Evolutionary conservation across 1,140 invertebrate genomes (phyloP).

Genomic region (Cherax quadricarinatus): DNA sequence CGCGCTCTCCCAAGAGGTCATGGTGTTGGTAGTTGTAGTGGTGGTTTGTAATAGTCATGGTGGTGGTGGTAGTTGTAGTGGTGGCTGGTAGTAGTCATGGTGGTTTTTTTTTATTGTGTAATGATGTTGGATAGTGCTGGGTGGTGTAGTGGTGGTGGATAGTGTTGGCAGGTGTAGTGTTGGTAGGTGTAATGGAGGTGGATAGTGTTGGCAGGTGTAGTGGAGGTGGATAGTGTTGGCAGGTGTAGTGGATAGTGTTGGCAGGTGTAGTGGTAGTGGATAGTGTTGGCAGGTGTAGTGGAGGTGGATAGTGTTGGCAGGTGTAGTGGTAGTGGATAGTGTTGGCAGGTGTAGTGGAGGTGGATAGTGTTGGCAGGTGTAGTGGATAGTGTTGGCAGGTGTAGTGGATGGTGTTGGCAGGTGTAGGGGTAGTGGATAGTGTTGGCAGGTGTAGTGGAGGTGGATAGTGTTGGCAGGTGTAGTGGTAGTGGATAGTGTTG

Average conservation of each 20-base stretch:
- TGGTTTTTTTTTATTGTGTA: too few species aligned
- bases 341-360: background rate
- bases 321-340: background rate
- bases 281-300: background rate
- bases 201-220: background rate
- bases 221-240: background rate
- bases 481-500: background rate
- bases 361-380: background rate
- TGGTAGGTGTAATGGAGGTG: background rate
- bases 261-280: background rate
- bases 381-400: too few species aligned
- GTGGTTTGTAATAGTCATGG: too few species aligned
- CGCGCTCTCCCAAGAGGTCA: too few species aligned
- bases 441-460: background rate
- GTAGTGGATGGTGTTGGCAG: too few species aligned
- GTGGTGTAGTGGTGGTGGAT: background rate
- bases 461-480: background rate
- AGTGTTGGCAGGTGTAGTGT: background rate
- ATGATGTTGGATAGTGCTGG: background rate
- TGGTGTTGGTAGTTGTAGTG: too few species aligned
- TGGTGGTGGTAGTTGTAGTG: too few species aligned
- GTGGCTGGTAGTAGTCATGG: too few species aligned
- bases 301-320: background rate
- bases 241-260: background rate
- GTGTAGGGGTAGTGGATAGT: too few species aligned